Evolutionary conservation across 2,797 vertebrate species (phyloP), one percentile per base, ranked within the genome.

Genomic region (Chaetodon trifasciatus): DNA sequence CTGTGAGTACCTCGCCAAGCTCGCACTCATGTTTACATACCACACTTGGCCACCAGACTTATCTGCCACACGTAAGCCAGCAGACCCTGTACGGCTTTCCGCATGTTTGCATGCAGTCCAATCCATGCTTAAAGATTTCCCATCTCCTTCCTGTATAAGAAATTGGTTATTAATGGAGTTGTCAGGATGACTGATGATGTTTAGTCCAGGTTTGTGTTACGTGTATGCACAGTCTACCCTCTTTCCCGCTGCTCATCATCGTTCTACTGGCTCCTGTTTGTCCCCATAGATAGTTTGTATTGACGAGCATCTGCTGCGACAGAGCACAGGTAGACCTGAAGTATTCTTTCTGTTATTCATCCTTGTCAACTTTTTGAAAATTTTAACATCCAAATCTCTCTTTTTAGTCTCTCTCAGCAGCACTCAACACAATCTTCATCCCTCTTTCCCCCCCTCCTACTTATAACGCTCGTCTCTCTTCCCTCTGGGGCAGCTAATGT

Each of bases 1-100:
- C 96, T 93, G 98, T 99, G 88, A 99, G 98, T 98, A 96, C 81
- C 86, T 72, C 60, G 62, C 61, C 61, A 74, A 81, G 76, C 79
- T 56, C 50, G 52, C 85, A 74, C 75, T 78, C 81, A 79, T 89
- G 86, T 93, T 94, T 93, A 93, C 89, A 93, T 94, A 91, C 90
- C 86, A 62, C 73, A 63, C 81, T 81, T 49, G 49, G 80, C 76
- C 62, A 70, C 70, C 75, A 55, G 67, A 80, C 88, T 85, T 90
- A 91, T 90, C 86, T 74, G 4, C 66, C 52, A 63, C 71, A 87
- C 68, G 74, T 63, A 44, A 84, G 74, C 69, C 85, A 76, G 81
- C 76, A 92, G 71, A 83, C 62, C 64, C 57, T 11, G 70, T 44
- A 72, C 75, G 47, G 39, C 35, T 12, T 19, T 62, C 46, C 55